phyloP scores from a whole-genome alignment of 2,888 invertebrate genomes.

The Noctua janthina region DNA sequence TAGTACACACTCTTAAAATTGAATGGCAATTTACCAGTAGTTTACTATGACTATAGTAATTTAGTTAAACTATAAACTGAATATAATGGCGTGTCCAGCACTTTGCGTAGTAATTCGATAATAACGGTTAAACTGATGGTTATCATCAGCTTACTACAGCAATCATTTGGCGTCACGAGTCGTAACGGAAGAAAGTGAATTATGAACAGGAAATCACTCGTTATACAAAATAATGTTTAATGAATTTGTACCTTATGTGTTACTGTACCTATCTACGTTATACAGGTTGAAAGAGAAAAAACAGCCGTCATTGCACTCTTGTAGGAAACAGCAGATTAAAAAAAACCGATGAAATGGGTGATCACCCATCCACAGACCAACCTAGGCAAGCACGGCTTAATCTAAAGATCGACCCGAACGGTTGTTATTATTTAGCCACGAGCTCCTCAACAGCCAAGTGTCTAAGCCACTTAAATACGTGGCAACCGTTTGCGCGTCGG shows the following conservation, averaged over 20 bases:
- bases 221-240: neutral
- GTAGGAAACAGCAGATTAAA: too few species aligned
- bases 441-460: too few species aligned
- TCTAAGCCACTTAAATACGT: too few species aligned
- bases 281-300: too few species aligned
- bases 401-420: too few species aligned
- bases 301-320: too few species aligned
- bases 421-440: too few species aligned
- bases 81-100: conserved; percentile 26
- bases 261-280: too few species aligned
- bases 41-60: neutral
- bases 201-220: neutral
- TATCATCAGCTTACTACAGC: conserved; percentile 11
- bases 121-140: conserved; percentile 28
- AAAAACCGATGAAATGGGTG: too few species aligned
- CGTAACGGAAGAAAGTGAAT: neutral
- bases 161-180: conserved; percentile 2
- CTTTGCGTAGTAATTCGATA: conserved; percentile 25
- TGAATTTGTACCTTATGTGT: neutral
- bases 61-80: conserved; percentile 18
- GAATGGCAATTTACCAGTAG: neutral
- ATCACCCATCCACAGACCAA: too few species aligned
- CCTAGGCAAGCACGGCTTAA: too few species aligned
- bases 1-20: neutral
- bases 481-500: too few species aligned